Evolutionary conservation across 2,113 vertebrate genomes (phyloP), one percentile per base, ranked within the genome.

Genomic region (Rhagologus leucostigma): DNA sequence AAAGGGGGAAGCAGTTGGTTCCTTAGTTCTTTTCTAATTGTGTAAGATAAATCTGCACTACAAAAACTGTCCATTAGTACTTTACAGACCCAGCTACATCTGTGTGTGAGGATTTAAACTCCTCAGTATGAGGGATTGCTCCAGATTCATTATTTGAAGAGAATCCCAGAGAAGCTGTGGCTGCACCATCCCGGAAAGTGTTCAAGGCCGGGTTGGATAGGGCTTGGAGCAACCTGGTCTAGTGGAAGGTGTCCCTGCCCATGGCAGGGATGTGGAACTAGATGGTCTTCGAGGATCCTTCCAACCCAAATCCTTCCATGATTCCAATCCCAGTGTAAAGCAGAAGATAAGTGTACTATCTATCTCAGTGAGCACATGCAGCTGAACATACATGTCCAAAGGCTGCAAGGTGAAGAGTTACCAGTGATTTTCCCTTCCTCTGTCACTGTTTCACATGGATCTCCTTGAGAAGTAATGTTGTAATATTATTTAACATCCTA

Each of bases 321-420:
- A 16, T 29, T 55, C 18, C 35, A 69, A 0, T 17, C 52, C 13
- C 24, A 11, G 35, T 17, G 42, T 29, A 22, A 67, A 87, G 35
- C 20, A 78, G 56, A 63, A 67, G 42, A 24, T 19, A 0, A 1
- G 13, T 19, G 11, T 10, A 1, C 69, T 44, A 0, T 12, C 2
- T 26, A 7, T 37, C 37, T 76, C 22, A 7, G 0, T 37, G 44
- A 57, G 37, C 27, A 49, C 29, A 6, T 16, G 16, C 26, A 49
- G 19, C 33, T 69, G 27, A 39, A 37, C 26, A 12, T 14, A 7
- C 6, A 0, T 3, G 9, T 26, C 50, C 65, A 55, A 4, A 67
- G 57, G 8, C 30, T 27, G 35, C 17, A 47, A 33, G 10, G 11
- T 18, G 27, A 46, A 68, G 63, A 57, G 33, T 39, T 49, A 71